Conservation (phyloP, 2,113 vertebrate genomes). For the Notechis scutatus region DNA sequence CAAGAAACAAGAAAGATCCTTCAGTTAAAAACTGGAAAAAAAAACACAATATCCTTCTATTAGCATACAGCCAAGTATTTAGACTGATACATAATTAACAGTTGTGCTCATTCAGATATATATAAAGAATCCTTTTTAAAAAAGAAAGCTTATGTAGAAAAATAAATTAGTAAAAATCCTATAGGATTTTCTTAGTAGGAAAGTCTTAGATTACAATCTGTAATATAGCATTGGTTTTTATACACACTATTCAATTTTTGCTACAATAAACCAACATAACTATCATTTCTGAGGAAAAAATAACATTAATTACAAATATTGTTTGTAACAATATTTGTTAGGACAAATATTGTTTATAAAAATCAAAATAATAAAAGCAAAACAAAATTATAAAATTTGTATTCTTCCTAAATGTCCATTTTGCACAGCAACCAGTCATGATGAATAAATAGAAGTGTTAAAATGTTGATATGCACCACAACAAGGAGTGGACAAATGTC, state of each 20-base stretch:
- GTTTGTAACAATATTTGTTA: too few relatives aligned
- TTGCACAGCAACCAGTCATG: not conserved
- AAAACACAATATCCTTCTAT: not conserved
- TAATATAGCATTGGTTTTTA: not conserved
- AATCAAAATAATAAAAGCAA: not conserved
- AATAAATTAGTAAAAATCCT: not conserved
- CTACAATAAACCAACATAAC: not conserved
- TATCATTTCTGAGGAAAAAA: not conserved
- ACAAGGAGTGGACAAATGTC: not conserved
- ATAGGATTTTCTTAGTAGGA: not conserved
- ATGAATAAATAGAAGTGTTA: not conserved
- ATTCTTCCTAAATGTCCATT: not conserved
- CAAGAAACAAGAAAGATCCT: not conserved
- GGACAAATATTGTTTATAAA: not conserved
- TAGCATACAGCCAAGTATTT: not conserved
- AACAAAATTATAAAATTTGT: not conserved
- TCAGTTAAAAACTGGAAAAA: conserved; percentile 3
- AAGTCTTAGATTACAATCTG: not conserved
- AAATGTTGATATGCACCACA: not conserved
- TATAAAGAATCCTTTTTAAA: not conserved
- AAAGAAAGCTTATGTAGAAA: not conserved
- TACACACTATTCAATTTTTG: not conserved
- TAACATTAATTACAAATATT: not conserved
- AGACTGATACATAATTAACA: conserved; percentile 12
- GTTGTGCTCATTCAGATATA: not conserved